Conservation (phyloP, 2,797 vertebrate species). For the Lagorchestes hirsutus region DNA sequence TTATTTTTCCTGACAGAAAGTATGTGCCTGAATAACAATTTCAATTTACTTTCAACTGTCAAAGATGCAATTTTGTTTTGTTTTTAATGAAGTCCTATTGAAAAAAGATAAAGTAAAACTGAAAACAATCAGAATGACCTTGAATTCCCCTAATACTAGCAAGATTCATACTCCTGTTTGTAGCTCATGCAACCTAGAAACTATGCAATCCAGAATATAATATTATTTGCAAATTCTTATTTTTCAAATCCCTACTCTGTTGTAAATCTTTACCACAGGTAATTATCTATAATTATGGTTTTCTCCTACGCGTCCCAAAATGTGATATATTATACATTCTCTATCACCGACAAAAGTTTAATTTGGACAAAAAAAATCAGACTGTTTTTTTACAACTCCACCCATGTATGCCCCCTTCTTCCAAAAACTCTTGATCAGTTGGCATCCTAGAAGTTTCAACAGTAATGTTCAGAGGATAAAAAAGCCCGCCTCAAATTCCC, state of each 20-base stretch:
- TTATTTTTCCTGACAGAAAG: constrained; percentile 68
- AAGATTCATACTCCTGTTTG: background rate
- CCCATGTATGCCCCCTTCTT: background rate
- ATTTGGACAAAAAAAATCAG: constrained; percentile 36
- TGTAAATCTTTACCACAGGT: constrained; percentile 38
- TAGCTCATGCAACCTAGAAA: background rate
- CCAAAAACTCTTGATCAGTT: background rate
- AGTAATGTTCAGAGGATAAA: background rate
- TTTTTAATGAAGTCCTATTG: constrained; percentile 48
- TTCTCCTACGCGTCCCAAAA: background rate
- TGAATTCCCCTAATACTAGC: constrained; percentile 39
- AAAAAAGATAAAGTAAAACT: constrained; percentile 42
- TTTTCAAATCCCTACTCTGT: constrained; percentile 34
- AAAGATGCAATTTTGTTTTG: constrained; percentile 57
- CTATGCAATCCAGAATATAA: constrained; percentile 20
- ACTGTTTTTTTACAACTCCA: background rate
- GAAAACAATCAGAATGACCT: constrained; percentile 28
- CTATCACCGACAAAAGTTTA: constrained; percentile 3
- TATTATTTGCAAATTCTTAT: constrained; percentile 42
- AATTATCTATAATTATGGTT: constrained; percentile 47
- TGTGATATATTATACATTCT: constrained; percentile 8
- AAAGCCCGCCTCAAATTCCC: background rate
- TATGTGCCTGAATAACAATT: constrained; percentile 62
- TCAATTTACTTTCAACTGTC: constrained; percentile 60
- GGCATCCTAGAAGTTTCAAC: constrained; percentile 35